Evolutionary conservation across 2,113 vertebrate species (phyloP).

Genomic region (Monopterus albus): DNA sequence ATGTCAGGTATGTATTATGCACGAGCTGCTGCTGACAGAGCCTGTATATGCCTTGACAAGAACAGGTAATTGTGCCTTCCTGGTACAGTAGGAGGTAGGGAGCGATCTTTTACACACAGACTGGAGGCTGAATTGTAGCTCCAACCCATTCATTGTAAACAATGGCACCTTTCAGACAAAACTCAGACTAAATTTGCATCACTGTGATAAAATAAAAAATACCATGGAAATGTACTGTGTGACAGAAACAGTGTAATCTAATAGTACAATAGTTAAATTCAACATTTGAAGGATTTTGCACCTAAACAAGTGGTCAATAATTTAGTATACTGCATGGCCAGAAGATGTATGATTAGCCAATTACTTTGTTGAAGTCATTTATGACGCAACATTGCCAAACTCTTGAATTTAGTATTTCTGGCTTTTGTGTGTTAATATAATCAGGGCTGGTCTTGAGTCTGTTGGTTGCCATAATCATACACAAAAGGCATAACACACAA

Average conservation of each 20-base stretch:
- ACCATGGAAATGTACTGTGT: background rate
- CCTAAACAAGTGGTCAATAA: too few species aligned
- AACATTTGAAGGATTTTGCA: too few species aligned
- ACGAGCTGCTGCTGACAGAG: constrained; percentile 78
- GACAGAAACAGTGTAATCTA: too few species aligned
- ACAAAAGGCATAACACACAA: too few species aligned
- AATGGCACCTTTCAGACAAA: constrained; percentile 30
- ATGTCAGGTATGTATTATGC: constrained; percentile 87
- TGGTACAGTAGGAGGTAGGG: constrained; percentile 52
- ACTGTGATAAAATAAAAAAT: background rate
- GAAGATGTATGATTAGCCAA: too few species aligned
- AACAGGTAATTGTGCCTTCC: constrained; percentile 81
- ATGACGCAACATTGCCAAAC: too few species aligned
- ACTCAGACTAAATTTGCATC: constrained; percentile 8
- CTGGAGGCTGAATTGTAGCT: constrained; percentile 36
- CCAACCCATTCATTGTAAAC: constrained; percentile 56
- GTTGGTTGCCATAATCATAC: too few species aligned
- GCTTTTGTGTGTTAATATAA: too few species aligned
- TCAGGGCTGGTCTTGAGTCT: too few species aligned
- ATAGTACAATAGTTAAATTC: constrained; percentile 9
- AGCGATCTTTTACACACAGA: constrained; percentile 54
- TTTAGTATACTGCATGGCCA: too few species aligned
- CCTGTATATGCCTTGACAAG: constrained; percentile 57
- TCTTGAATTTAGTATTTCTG: too few species aligned
- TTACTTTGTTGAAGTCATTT: too few species aligned